phyloP scores from a whole-genome alignment of 1,140 invertebrate species.

The Globodera rostochiensis region DNA sequence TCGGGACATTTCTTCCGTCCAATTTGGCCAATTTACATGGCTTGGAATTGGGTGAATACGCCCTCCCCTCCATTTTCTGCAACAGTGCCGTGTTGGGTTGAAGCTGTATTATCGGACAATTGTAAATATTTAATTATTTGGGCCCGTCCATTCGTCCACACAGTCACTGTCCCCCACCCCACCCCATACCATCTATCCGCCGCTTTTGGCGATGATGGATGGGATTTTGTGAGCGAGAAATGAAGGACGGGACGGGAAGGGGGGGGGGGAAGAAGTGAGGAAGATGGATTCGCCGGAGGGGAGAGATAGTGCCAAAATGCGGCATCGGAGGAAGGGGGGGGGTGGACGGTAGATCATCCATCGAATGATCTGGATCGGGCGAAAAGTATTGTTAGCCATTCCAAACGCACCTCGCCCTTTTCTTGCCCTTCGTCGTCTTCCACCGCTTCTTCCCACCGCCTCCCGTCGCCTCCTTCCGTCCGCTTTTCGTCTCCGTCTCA shows the following conservation, averaged over 20 bases:
- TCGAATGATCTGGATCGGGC: neutral
- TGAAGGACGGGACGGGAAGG: neutral
- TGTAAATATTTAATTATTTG: slow-evolving; percentile 22
- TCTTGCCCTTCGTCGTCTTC: neutral
- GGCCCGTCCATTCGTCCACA: neutral
- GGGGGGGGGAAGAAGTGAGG: neutral
- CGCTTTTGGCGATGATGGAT: slow-evolving; percentile 9
- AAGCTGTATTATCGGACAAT: slow-evolving; percentile 2
- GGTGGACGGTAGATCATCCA: no score
- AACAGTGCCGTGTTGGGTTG: neutral
- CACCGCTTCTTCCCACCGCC: neutral
- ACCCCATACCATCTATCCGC: neutral
- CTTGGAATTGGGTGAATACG: neutral
- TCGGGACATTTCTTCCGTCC: slow-evolving; percentile 1
- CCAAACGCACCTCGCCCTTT: neutral
- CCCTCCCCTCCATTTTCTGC: neutral
- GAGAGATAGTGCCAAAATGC: neutral
- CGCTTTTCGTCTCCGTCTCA: neutral
- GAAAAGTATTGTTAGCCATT: neutral
- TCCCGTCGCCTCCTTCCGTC: neutral
- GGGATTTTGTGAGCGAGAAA: neutral
- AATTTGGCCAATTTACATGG: slow-evolving; percentile 6
- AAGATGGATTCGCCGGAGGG: neutral
- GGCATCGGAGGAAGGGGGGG: neutral
- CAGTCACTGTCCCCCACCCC: neutral